Evolutionary conservation across 2,888 invertebrate species (phyloP), one percentile per base, ranked within the genome.

Genomic region (Pachliopta kotzebuea): DNA sequence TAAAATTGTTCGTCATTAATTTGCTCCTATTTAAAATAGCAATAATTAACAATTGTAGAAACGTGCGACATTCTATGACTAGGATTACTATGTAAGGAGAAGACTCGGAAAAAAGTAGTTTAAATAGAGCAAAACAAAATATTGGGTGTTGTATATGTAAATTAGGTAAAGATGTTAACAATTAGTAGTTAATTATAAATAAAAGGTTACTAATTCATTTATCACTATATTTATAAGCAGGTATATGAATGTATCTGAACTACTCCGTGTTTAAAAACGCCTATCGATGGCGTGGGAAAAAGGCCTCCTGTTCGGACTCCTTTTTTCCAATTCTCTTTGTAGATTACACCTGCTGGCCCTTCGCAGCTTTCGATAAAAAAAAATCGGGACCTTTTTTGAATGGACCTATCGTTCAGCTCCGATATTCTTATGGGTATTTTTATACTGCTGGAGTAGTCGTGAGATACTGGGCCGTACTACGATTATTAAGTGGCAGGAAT

Each of bases 341-440:
- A 81, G 81, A 87, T 83, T 90, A 89, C 90, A 90, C 90, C 90
- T 91, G 90, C 88, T 88, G 83, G 83, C 83, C 85, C 84, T 86
- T 85, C 86, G 89, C 90, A 89, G 90, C 90, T 88, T 90, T 88
- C 85, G 83, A 85, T 87, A 83, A 81, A 82, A 85, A 86, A 90
- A 90, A 80, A 78, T 79, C 83, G 81, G 81, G 79, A 85, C 84
- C 82, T 87, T 88, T 87, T 86, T 85, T 75, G 74, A 79, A 77
- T 75, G 80, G 76, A 78, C 80, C 84, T 81, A 84, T 84, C 79
- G 79, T 78, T 81, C 75, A 80, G 58, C 71, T 67, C 71, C 77
- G 80, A 83, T 86, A 83, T 85, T 82, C 79, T 76, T 81, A 78
- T 76, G 78, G 75, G 75, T 71, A 69, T 72, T 64, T 60, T 70